Percentiles rank a stretch among this genome's conserved stretches.
phyloP scores from a whole-genome alignment of 2,888 invertebrate genomes.

The Amphipoea oculea region DNA sequence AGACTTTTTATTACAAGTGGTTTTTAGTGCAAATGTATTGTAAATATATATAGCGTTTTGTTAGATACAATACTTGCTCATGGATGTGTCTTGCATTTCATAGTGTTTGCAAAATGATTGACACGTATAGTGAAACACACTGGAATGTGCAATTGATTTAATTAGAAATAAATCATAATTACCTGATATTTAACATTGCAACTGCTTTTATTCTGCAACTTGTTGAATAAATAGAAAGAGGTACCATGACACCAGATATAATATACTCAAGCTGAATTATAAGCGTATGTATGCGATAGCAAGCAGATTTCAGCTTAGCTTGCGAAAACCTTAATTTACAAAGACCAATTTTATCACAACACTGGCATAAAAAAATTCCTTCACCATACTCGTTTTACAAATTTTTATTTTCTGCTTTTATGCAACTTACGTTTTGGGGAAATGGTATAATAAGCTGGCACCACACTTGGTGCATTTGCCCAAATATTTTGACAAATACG shows the following conservation, averaged over 20 bases:
- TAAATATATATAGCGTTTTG: conserved; percentile 1
- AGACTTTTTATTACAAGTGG: conserved; percentile 11
- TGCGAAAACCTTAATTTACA: conserved; percentile 33
- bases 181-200: conserved; percentile 37
- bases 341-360: conserved; percentile 36
- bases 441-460: background rate
- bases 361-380: conserved; percentile 32
- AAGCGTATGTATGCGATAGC: conserved; percentile 46
- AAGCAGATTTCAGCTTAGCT: conserved; percentile 43
- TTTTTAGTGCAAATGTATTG: conserved; percentile 30
- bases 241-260: conserved; percentile 44
- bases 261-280: conserved; percentile 38
- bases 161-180: conserved; percentile 36
- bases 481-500: background rate
- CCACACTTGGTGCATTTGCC: background rate
- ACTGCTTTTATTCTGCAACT: conserved; percentile 45
- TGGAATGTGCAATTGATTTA: conserved; percentile 25
- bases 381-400: background rate
- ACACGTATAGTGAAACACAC: conserved; percentile 38
- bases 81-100: background rate
- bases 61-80: conserved; percentile 16
- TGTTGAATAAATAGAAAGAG: conserved; percentile 42
- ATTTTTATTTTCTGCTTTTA: conserved; percentile 1
- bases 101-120: conserved; percentile 17
- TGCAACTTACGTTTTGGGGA: background rate